Evolutionary conservation across 30 jellyfish, hydroid and myxozoan genomes (phyloP), one percentile per base, ranked within the genome.

Genomic region (Aurelia aurita complex sp. Pacific): DNA sequence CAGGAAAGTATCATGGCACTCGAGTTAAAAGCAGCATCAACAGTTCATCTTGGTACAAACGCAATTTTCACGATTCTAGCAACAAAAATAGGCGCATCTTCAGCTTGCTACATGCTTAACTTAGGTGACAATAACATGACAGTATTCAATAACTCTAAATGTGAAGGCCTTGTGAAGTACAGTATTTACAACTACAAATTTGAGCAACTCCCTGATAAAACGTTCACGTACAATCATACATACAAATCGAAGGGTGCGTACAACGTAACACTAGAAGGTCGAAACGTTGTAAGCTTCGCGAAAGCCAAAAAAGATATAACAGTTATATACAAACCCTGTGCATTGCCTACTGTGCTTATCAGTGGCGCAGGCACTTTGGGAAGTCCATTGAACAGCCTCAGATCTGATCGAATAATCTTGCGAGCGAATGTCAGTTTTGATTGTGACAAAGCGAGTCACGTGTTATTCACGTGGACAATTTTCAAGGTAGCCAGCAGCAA

Each of bases 311-410:
- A 66, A 14, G 76, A 53, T 9, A 69, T 92, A 2, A 88, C 83
- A 14, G 92, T 94, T 40, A 69, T 55, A 10, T 83, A 88, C 88
- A 72, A 80, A 76, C 98, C 97, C 1, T 94, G 98, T 46, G 87
- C 90, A 10, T 67, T 66, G 74, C 98, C 98, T 8, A 34, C 51
- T 46, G 91, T 85, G 17, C 16, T 8, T 14, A 84, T 94, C 19
- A 64, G 63, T 40, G 96, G 96, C 1, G 97, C 91, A 14, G 94
- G 96, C 18, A 4, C 74, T 17, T 16, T 10, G 17, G 36, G 33
- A 4, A 35, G 68, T 14, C 97, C 97, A 9, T 67, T 82, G 15
- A 64, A 57, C 53, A 38, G 73, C 17, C 53, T 40, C 64, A 76
- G 89, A 55, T 85, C 95, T 5, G 81, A 67, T 40, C 73, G 83